Conservation (phyloP, 2,888 invertebrate species). For the Lithosia quadra region DNA sequence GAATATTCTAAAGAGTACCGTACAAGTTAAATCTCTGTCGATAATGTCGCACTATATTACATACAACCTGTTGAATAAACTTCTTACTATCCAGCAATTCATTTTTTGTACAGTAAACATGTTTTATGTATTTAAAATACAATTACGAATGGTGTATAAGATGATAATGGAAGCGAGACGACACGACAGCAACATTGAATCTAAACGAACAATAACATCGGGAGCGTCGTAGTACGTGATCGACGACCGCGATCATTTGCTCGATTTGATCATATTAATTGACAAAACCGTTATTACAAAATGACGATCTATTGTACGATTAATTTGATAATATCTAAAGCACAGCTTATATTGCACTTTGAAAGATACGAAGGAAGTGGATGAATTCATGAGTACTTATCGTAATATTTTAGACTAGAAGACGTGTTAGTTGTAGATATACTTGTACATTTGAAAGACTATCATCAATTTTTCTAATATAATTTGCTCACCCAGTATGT, state of each 20-base stretch:
- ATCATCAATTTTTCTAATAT: conserved; percentile 71
- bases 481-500: conserved; percentile 74
- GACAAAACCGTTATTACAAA: conserved; percentile 82
- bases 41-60: background rate
- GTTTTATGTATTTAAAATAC: conserved; percentile 18
- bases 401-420: conserved; percentile 27
- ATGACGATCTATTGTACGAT: conserved; percentile 81
- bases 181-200: conserved; percentile 54
- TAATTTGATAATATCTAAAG: conserved; percentile 82
- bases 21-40: background rate
- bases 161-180: conserved; percentile 35
- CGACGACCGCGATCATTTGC: conserved; percentile 72
- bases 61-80: background rate
- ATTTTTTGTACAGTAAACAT: conserved; percentile 12
- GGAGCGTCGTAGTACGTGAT: conserved; percentile 71
- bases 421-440: conserved; percentile 37
- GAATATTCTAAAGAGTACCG: background rate
- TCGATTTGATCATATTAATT: conserved; percentile 83
- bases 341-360: conserved; percentile 62
- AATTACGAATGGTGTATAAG: conserved; percentile 27
- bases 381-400: conserved; percentile 29
- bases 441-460: conserved; percentile 70
- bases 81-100: background rate
- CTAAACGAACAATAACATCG: conserved; percentile 59
- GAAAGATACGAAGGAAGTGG: conserved; percentile 58